These are phyloP conservation scores for Sus cebifrons DNA, from an alignment of 2,797 vertebrate genomes.

Conservation along the genomic window DNA sequence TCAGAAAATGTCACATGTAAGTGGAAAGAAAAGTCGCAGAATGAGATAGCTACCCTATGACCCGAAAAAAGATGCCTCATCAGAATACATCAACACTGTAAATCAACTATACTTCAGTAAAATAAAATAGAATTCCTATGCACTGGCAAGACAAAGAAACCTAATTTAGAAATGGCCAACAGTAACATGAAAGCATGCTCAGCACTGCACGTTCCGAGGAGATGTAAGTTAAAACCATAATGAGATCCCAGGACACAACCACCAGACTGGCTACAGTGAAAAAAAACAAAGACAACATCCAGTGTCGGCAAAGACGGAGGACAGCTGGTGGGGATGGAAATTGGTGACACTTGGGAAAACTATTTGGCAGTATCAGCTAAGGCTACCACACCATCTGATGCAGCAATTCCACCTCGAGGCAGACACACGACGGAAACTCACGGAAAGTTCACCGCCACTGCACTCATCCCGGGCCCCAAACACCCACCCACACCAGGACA, in stretches of 20 bases:
- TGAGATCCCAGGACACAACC: not conserved
- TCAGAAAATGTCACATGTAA: not conserved
- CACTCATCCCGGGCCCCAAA: not conserved
- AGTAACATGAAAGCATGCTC: not conserved
- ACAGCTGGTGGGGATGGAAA: not conserved
- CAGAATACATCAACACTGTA: not conserved
- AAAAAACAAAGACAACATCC: not conserved
- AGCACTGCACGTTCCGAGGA: not conserved
- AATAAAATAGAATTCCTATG: not conserved
- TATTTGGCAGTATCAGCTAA: rapidly evolving
- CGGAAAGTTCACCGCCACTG: not conserved
- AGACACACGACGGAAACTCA: not conserved
- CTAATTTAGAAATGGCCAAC: not conserved
- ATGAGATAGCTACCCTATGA: not conserved
- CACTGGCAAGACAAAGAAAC: not conserved
- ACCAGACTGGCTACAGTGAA: not conserved
- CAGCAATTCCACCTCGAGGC: too few relatives aligned
- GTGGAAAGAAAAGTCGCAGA: not conserved
- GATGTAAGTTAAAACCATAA: not conserved
- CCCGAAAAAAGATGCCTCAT: not conserved
- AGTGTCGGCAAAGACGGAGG: not conserved
- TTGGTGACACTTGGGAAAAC: not conserved
- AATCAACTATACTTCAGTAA: too few relatives aligned
- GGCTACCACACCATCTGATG: not conserved
- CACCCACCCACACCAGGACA: not conserved